Conservation (phyloP, 1,140 invertebrate genomes). For the Adoxophyes honmai region DNA sequence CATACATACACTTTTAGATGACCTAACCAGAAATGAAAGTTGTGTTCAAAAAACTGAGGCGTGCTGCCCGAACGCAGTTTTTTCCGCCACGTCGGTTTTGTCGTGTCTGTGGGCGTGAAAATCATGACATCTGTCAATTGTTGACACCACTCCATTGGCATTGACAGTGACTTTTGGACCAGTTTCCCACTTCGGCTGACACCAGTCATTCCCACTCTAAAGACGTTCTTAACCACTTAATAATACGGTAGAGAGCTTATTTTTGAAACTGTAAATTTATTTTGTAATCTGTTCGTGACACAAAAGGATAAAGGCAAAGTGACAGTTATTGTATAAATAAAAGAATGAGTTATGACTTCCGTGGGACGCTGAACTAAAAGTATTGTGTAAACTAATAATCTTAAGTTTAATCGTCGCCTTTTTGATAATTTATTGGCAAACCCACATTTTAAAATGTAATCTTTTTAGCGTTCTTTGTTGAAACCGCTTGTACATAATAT, state of each 20-base stretch:
- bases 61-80: too few relatives aligned
- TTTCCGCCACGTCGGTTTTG: too few relatives aligned
- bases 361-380: slow-evolving; percentile 2
- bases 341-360: slow-evolving; percentile 9
- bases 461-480: too few relatives aligned
- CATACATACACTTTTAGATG: too few relatives aligned
- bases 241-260: background rate
- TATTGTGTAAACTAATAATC: background rate
- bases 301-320: slow-evolving; percentile 5
- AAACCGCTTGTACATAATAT: too few relatives aligned
- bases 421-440: background rate
- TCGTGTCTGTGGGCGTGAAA: background rate
- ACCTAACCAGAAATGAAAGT: too few relatives aligned
- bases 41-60: too few relatives aligned
- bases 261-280: background rate
- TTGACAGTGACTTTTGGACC: background rate
- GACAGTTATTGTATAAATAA: slow-evolving; percentile 13
- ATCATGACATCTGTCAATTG: slow-evolving; percentile 8
- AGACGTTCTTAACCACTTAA: background rate
- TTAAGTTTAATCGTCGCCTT: background rate
- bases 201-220: background rate
- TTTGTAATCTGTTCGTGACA: slow-evolving; percentile 2
- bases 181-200: background rate
- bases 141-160: slow-evolving; percentile 5
- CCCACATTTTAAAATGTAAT: too few relatives aligned